Evolutionary conservation across 2,113 vertebrate genomes (phyloP), one percentile per base, ranked within the genome.

Genomic region (Pungitius pungitius): DNA sequence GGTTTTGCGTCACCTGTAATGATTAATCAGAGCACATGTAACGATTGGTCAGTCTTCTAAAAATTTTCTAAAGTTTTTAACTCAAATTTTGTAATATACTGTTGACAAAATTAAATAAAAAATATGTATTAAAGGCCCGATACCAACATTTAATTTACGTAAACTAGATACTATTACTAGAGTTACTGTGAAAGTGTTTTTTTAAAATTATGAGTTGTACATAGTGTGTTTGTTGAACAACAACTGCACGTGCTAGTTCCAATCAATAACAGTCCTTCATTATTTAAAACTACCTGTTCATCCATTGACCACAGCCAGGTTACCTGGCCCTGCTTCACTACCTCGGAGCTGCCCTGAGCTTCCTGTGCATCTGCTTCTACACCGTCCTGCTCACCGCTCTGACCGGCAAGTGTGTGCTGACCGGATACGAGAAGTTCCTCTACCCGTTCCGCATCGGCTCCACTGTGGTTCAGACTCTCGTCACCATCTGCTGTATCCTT

Each of bases 401-500:
- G 72, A 95, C 94, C 4, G 8, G 52, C 6, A 90, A 69, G 69
- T 93, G 90, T 66, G 45, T 5, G 2, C 91, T 95, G 49, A 90
- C 91, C 0, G 93, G 93, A 35, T 85, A 78, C 15, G 94, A 94
- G 65, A 73, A 5, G 51, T 0, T 82, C n/a, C 93, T 95, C 61
- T 90, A 91, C 80, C 93, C 92, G 0, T 8, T 86, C 15, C 92
- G 94, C 45, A 47, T 88, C 17, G 1, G 59, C 59, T 87, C 69
- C 47, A 83, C 91, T 3, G 51, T 64, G 33, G 2, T 84, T 55
- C 94, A 95, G 82, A n/a, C 73, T 78, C 20, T 81, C 2, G 55
- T 82, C 65, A 94, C 93, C 69, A 69, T 92, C 77, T 73, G 89
- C 84, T 93, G 94, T 95, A 95, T 95, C 94, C 93, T 95, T 83